Percentiles rank a stretch among this genome's conserved stretches.
Evolutionary conservation across 2,797 vertebrate species (phyloP).

Genomic region (Microctenopoma lineatum): DNA sequence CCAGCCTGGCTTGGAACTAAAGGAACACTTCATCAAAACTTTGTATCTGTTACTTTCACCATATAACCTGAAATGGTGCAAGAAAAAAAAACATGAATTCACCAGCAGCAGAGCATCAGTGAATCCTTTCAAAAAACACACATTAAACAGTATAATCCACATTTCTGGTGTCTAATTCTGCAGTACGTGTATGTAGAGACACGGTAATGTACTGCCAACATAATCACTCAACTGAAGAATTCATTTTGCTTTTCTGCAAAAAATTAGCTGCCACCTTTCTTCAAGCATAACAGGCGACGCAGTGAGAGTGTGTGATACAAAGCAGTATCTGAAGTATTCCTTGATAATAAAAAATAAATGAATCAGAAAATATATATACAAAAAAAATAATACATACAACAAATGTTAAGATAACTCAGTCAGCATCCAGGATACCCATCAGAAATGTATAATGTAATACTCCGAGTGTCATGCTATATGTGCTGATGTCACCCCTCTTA

Average conservation of each 20-base stretch:
- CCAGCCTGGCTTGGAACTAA: constrained; percentile 11
- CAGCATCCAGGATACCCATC: constrained; percentile 38
- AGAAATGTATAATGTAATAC: constrained; percentile 35
- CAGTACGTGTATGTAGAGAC: not conserved
- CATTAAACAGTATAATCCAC: not conserved
- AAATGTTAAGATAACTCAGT: constrained; percentile 13
- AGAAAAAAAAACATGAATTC: constrained; percentile 2
- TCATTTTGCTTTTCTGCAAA: not conserved
- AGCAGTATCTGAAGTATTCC: constrained; percentile 20
- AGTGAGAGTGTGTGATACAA: not conserved
- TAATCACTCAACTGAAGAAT: not conserved
- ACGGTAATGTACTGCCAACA: not conserved
- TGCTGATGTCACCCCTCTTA: constrained; percentile 25
- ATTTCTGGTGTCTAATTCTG: not conserved
- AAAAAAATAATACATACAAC: constrained; percentile 21
- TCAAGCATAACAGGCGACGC: constrained; percentile 1
- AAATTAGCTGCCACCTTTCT: not conserved
- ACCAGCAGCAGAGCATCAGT: not conserved
- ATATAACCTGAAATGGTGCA: constrained; percentile 6
- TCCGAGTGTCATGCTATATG: constrained; percentile 56
- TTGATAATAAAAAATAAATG: constrained; percentile 3
- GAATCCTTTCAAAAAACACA: not conserved
- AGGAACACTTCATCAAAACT: constrained; percentile 23
- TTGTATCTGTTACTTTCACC: constrained; percentile 9
- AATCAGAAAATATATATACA: constrained; percentile 14